phyloP scores from a whole-genome alignment of 1,140 invertebrate species.

The Drosophila trapezifrons region DNA sequence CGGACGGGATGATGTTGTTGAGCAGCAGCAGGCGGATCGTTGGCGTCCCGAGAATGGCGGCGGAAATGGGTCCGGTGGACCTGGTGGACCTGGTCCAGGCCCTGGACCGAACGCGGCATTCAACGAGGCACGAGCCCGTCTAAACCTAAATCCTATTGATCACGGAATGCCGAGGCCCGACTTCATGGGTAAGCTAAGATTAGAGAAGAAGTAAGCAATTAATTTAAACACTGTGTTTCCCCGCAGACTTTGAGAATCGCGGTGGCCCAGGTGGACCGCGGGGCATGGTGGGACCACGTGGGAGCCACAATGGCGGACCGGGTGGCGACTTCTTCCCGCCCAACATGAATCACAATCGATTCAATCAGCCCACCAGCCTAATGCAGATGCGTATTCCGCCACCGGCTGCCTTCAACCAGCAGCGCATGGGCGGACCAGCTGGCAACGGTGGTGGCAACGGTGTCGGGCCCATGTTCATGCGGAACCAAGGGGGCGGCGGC shows the following conservation, averaged over 20 bases:
- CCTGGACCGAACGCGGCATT: constrained; percentile 49
- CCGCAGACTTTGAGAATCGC: constrained; percentile 67
- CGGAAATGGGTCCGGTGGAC: constrained; percentile 33
- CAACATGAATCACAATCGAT: constrained; percentile 79
- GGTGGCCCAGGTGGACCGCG: constrained; percentile 57
- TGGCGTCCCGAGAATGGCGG: constrained; percentile 66
- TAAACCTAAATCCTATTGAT: constrained; percentile 67
- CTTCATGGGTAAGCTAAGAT: constrained; percentile 52
- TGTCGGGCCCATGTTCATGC: constrained; percentile 69
- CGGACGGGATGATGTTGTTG: constrained; percentile 62
- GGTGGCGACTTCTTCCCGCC: constrained; percentile 66
- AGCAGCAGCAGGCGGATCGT: constrained; percentile 48
- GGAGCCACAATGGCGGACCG: constrained; percentile 59
- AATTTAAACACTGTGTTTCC: neutral
- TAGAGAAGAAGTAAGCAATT: neutral
- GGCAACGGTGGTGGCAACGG: constrained; percentile 52
- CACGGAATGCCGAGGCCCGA: constrained; percentile 64
- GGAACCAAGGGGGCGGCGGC: constrained; percentile 57
- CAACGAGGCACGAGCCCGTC: constrained; percentile 68
- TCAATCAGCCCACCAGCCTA: constrained; percentile 79
- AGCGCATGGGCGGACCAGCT: constrained; percentile 69
- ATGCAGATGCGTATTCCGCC: constrained; percentile 83
- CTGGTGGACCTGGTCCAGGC: constrained; percentile 26
- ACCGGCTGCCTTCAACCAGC: constrained; percentile 76
- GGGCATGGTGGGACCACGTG: constrained; percentile 72